Evolutionary conservation across 2,113 vertebrate genomes (phyloP), one percentile per base, ranked within the genome.

Genomic region (Heterotilapia buettikoferi): DNA sequence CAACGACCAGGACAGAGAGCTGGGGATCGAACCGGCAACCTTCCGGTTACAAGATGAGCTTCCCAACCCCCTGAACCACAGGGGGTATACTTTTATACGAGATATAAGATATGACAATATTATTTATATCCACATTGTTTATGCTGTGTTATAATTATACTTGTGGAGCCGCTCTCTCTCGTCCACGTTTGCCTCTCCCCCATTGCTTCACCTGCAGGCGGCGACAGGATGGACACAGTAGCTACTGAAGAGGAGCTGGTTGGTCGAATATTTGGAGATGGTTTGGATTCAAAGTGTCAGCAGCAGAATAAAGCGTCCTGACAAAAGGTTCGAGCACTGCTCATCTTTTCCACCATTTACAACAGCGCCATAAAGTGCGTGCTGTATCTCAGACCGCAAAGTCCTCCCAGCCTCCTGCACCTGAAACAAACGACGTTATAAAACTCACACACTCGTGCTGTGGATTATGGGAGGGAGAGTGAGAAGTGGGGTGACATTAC

Each of bases 1-100:
- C 56, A 59, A 59, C 2, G 13, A 52, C 45, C 45, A 0, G 7
- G 54, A 26, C 3, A 59, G 56, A 18, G 7, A 29, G 26, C 13
- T 2, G 14, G 56, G 7, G 7, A 3, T 59, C 1, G 0, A 59
- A 29, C 56, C 3, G 0, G 7, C 4, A 0, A 57, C 56, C 4
- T 59, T 57, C 13, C 0, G 0, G 24, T 57, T 29, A 57, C 24
- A 57, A 57, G 56, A 57, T 5, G 24, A 29, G 13, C 24, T 0
- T 59, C 24, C 56, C 56, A 59, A 0, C 3, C 1, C 56, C 26
- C 14, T 31, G 56, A 59, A 59, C 26, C 3, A 6, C 56, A 59
- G 7, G 26, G 2, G 52, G 2, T 29, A 59, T 61, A 19, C 29
- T 63, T 63, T 61, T 4, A 61, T 4, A 61, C 1, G 5, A 61